Conservation (phyloP, 92 coral and sea anemone genomes). For the Paramuricea clavata region DNA sequence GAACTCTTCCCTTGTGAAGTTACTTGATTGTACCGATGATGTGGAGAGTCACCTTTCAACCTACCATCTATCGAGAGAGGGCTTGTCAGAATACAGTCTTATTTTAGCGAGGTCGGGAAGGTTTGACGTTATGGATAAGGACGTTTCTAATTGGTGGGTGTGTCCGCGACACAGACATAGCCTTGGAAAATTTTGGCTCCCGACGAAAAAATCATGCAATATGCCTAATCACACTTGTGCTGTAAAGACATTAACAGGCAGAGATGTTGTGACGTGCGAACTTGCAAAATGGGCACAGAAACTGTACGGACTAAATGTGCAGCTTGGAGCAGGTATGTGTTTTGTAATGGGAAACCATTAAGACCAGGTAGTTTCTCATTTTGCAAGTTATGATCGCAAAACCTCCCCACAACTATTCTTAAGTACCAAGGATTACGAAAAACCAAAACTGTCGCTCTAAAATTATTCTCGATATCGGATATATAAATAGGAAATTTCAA, state of each 20-base stretch:
- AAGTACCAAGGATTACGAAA: too few species aligned
- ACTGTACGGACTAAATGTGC: slow-evolving; percentile 24
- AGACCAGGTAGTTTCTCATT: too few species aligned
- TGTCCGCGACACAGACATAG: slow-evolving; percentile 1
- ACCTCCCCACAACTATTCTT: too few species aligned
- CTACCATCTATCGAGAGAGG: slow-evolving; percentile 18
- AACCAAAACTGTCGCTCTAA: too few species aligned
- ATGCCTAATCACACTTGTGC: slow-evolving; percentile 4
- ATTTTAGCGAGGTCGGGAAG: slow-evolving; percentile 34
- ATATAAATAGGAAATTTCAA: too few species aligned
- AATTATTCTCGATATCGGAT: too few species aligned
- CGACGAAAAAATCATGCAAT: neutral
- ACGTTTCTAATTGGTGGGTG: neutral
- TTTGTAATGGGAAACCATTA: too few species aligned
- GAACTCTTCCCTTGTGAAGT: neutral
- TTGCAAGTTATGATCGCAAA: too few species aligned
- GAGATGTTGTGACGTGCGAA: slow-evolving; percentile 18
- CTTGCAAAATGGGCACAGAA: slow-evolving; percentile 14
- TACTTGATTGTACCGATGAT: slow-evolving; percentile 4
- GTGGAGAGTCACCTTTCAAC: slow-evolving; percentile 18
- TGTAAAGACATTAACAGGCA: slow-evolving; percentile 3
- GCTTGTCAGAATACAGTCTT: neutral
- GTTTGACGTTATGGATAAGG: neutral
- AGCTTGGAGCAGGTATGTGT: slow-evolving; percentile 44
- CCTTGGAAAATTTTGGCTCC: slow-evolving; percentile 36